Conservation (phyloP, 2,797 vertebrate genomes). For the Rhinogobio ventralis region DNA sequence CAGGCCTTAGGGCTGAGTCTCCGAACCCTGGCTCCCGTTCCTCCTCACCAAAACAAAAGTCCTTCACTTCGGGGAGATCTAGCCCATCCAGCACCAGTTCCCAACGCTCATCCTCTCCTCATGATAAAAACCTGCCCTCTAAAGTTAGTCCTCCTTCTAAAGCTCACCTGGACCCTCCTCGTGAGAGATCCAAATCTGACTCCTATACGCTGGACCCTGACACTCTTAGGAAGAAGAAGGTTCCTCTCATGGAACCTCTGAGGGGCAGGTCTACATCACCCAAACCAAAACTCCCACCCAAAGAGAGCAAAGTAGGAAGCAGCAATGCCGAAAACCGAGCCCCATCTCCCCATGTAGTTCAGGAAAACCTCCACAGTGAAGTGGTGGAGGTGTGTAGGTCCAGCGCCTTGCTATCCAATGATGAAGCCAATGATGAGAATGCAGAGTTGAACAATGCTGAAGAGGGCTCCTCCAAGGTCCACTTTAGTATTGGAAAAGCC, state of each 20-base stretch:
- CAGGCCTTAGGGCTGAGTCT: constrained; percentile 89
- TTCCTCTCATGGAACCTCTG: constrained; percentile 91
- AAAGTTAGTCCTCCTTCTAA: constrained; percentile 88
- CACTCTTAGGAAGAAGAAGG: constrained; percentile 94
- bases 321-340: constrained; percentile 87
- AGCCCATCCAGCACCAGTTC: constrained; percentile 86
- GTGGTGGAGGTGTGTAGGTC: constrained; percentile 97
- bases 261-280: constrained; percentile 95
- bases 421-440: constrained; percentile 88
- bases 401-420: constrained; percentile 90
- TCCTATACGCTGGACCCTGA: constrained; percentile 98
- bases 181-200: constrained; percentile 97
- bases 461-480: constrained; percentile 91
- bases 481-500: constrained; percentile 99
- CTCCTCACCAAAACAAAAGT: constrained; percentile 94
- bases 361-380: constrained; percentile 98
- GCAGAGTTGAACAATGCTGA: constrained; percentile 82
- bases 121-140: constrained; percentile 90
- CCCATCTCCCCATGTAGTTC: constrained; percentile 95
- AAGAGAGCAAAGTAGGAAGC: constrained; percentile 83
- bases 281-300: constrained; percentile 89
- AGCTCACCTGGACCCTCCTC: constrained; percentile 91
- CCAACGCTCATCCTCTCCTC: constrained; percentile 86
- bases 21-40: constrained; percentile 92
- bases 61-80: constrained; percentile 82